Percentiles rank a stretch among this genome's conserved stretches.
These are phyloP conservation scores for Ailuropoda melanoleuca DNA, from an alignment of 2,113 vertebrate species.

Conservation along the genomic window DNA sequence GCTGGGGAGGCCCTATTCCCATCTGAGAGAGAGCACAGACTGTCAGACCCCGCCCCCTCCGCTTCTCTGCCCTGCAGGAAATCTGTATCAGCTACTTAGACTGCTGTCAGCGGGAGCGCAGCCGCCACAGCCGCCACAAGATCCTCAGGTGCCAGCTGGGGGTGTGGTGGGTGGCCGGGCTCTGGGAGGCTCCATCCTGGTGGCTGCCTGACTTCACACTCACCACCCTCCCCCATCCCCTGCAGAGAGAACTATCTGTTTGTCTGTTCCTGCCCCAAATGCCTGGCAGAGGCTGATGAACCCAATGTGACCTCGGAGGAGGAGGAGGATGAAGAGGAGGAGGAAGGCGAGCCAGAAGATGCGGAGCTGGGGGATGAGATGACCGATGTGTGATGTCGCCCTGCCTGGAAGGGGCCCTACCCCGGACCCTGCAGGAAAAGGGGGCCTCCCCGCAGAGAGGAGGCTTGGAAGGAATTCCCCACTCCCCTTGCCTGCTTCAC, in stretches of 20 bases:
- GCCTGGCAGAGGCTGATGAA: slow-evolving; percentile 92
- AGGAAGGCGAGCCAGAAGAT: slow-evolving; percentile 90
- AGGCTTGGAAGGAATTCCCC: slow-evolving; percentile 20
- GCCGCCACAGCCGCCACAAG: slow-evolving; percentile 97
- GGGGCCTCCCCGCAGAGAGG: slow-evolving; percentile 5
- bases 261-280: slow-evolving; percentile 96
- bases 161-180: not conserved
- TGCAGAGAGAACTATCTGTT: slow-evolving; percentile 98
- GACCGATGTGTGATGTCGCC: slow-evolving; percentile 93
- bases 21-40: not conserved
- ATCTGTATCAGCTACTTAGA: slow-evolving; percentile 99
- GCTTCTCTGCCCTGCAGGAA: slow-evolving; percentile 86
- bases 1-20: not conserved
- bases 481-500: slow-evolving; percentile 25
- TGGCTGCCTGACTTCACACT: not conserved
- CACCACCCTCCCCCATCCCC: not conserved
- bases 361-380: slow-evolving; percentile 98
- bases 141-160: slow-evolving; percentile 90
- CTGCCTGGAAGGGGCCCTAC: not conserved
- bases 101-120: slow-evolving; percentile 95
- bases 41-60: not conserved
- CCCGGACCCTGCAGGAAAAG: not conserved
- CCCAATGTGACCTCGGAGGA: slow-evolving; percentile 95
- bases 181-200: not conserved
- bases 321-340: slow-evolving; percentile 91